Percentiles rank a stretch among this genome's conserved stretches.
Conservation (phyloP, 2,888 invertebrate genomes). For the Meta bourneti region DNA sequence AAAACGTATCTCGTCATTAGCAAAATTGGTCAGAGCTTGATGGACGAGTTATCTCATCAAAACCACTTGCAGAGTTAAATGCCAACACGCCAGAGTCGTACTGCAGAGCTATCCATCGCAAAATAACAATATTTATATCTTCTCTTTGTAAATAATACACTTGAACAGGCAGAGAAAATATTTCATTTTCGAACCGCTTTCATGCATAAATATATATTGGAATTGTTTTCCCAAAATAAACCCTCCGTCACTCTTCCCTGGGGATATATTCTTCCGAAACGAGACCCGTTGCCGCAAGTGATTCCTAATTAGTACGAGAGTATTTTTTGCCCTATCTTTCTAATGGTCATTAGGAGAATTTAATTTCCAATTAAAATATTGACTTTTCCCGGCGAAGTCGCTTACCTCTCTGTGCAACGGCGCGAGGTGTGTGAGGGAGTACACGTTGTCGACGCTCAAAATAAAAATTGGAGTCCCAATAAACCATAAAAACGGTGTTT, state of each 20-base stretch:
- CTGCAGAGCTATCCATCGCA: neutral
- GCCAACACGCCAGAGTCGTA: too few species aligned
- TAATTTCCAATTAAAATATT: conserved; percentile 69
- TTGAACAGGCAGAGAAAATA: neutral
- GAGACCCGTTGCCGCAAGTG: conserved; percentile 39
- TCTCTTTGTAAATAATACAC: neutral
- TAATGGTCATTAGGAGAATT: conserved; percentile 54
- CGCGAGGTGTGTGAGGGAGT: neutral
- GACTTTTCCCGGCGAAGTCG: conserved; percentile 28
- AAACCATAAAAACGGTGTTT: neutral
- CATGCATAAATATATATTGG: neutral
- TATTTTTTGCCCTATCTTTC: conserved; percentile 16
- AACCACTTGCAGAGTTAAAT: too few species aligned
- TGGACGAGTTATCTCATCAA: too few species aligned
- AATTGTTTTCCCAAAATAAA: conserved; percentile 16
- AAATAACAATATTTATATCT: neutral
- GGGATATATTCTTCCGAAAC: conserved; percentile 18
- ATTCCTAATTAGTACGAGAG: conserved; percentile 44
- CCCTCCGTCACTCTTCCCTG: conserved; percentile 2
- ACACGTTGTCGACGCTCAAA: neutral
- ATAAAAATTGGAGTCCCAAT: neutral
- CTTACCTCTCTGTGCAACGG: conserved; percentile 12
- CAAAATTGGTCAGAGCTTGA: too few species aligned
- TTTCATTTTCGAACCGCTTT: neutral
- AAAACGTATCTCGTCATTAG: too few species aligned